Evolutionary conservation across 1,140 invertebrate genomes (phyloP).

Genomic region (Cyclina sinensis): DNA sequence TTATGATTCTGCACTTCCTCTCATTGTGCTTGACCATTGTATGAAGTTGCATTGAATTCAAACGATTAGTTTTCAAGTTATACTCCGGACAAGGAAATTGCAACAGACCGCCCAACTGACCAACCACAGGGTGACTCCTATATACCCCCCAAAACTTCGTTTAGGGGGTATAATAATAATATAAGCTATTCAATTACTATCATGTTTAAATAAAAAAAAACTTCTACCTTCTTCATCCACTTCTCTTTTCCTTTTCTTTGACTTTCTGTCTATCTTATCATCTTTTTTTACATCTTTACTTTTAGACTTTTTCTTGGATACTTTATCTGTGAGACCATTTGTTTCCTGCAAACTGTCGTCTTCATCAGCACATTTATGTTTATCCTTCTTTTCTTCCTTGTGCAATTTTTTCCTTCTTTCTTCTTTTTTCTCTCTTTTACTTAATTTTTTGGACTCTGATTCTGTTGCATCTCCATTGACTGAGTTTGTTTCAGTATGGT

Average conservation of each 20-base stretch:
- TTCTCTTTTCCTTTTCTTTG: slow-evolving; percentile 10
- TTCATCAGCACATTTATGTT: background rate
- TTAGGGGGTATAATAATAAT: no score
- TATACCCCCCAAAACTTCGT: no score
- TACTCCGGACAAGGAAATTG: no score
- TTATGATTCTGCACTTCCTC: no score
- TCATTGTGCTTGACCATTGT: no score
- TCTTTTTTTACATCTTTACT: background rate
- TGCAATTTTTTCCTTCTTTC: slow-evolving; percentile 30
- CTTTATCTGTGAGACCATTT: background rate
- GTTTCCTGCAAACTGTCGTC: background rate
- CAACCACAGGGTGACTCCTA: no score
- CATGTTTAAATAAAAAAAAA: no score
- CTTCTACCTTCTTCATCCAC: background rate
- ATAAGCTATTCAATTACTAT: no score
- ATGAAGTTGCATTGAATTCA: no score
- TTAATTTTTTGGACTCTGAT: slow-evolving; percentile 1
- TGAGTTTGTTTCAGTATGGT: background rate
- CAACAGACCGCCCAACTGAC: no score
- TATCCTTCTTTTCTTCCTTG: slow-evolving; percentile 43
- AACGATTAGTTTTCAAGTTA: no score
- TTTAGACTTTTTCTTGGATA: slow-evolving; percentile 11
- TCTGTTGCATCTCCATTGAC: background rate
- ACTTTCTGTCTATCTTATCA: background rate
- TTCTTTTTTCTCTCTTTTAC: slow-evolving; percentile 56